A percentile compares a stretch with the other conserved stretches of the same genome.
phyloP scores from a whole-genome alignment of 2,113 vertebrate species.

The Neofelis nebulosa region DNA sequence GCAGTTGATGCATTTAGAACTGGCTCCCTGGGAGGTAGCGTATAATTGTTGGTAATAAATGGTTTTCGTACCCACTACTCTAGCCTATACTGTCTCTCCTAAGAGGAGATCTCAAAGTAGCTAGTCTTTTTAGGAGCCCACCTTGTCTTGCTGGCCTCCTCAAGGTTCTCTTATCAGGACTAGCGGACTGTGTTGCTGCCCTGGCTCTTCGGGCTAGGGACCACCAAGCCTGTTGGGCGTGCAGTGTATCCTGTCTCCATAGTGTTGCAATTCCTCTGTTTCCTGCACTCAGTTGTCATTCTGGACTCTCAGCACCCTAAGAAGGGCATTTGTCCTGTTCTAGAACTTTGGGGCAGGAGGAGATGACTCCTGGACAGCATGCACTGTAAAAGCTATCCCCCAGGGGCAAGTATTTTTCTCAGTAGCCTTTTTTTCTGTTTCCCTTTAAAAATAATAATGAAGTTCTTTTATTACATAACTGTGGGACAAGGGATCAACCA shows the following conservation, averaged over 20 bases:
- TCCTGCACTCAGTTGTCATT: neutral
- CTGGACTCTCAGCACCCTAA: neutral
- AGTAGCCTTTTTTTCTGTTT: neutral
- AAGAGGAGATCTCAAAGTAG: neutral
- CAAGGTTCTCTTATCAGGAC: neutral
- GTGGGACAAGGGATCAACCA: slow-evolving; percentile 35
- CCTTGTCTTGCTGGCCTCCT: neutral
- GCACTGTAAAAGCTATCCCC: neutral
- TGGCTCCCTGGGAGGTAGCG: neutral
- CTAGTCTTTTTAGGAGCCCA: neutral
- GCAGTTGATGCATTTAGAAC: neutral
- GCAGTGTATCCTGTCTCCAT: neutral
- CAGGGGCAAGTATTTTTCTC: neutral
- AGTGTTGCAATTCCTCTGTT: neutral
- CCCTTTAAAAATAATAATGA: neutral
- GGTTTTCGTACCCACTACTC: neutral
- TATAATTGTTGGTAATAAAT: neutral
- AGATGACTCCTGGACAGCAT: neutral
- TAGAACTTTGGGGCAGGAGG: neutral
- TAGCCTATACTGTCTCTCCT: neutral
- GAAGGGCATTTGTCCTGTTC: neutral
- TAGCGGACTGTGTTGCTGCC: too few species aligned
- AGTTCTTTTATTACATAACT: slow-evolving; percentile 52
- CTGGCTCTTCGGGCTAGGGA: neutral
- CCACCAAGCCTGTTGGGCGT: neutral